Evolutionary conservation across 2,113 vertebrate species (phyloP).

Genomic region (Nerophis lumbriciformis): DNA sequence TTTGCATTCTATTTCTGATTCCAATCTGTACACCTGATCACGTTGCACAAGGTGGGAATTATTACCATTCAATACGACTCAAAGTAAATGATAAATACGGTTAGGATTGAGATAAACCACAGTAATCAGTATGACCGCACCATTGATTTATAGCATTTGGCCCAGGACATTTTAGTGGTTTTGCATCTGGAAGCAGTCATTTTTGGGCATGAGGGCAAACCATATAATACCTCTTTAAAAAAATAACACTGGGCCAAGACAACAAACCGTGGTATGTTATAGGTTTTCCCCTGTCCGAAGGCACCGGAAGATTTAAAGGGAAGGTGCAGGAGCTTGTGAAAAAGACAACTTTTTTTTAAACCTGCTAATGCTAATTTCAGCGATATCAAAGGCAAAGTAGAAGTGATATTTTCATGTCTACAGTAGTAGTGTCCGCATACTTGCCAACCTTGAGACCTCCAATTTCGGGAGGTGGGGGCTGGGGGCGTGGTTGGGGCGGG

Average conservation of each 20-base stretch:
- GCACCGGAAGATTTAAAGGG: no score
- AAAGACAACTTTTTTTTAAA: no score
- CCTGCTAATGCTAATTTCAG: no score
- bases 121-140: not conserved
- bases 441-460: no score
- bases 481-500: no score
- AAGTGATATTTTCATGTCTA: no score
- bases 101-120: not conserved
- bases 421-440: no score
- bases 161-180: not conserved
- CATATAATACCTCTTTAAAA: no score
- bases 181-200: not conserved
- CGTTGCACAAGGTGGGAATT: not conserved
- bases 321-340: no score
- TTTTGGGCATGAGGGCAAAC: not conserved
- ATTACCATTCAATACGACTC: not conserved
- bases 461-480: no score
- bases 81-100: not conserved
- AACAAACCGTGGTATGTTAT: not conserved
- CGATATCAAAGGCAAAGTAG: no score
- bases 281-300: no score
- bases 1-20: constrained; percentile 10
- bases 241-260: not conserved
- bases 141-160: not conserved
- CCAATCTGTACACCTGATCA: not conserved